Conservation (phyloP, 2,888 invertebrate genomes). For the Pharmacophagus antenor region DNA sequence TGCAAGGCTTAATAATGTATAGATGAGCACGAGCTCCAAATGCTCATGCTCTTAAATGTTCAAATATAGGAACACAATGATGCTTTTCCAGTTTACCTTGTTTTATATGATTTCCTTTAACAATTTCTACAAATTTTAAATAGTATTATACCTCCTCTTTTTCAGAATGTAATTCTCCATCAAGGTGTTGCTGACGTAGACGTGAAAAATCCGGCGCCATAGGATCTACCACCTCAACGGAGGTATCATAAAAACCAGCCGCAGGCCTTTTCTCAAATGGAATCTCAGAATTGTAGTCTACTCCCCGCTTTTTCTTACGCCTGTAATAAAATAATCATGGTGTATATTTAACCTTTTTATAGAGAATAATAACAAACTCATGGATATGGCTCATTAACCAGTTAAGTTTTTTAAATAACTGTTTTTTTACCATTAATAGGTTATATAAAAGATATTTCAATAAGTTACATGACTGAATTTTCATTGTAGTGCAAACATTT, state of each 20-base stretch:
- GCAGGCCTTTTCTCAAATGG: constrained; percentile 98
- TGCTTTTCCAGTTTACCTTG: neutral
- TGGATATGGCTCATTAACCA: no score
- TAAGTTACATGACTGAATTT: no score
- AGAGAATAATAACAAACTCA: no score
- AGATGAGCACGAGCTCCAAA: neutral
- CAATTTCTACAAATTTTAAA: neutral
- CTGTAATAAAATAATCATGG: constrained; percentile 44
- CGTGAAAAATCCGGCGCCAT: constrained; percentile 94
- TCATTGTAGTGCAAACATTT: no score
- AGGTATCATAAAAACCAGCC: constrained; percentile 96
- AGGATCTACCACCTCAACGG: constrained; percentile 92
- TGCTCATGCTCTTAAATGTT: neutral
- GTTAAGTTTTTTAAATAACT: no score
- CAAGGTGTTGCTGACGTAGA: constrained; percentile 94
- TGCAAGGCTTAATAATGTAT: no score
- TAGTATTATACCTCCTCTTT: constrained; percentile 89
- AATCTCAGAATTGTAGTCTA: constrained; percentile 98
- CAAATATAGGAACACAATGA: neutral
- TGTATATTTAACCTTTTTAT: neutral
- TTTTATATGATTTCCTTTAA: neutral
- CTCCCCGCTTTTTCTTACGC: constrained; percentile 90
- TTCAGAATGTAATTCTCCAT: constrained; percentile 94
- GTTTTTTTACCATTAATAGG: no score
- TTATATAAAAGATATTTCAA: no score